phyloP scores from a whole-genome alignment of 2,113 vertebrate species.

The Ahaetulla prasina region DNA sequence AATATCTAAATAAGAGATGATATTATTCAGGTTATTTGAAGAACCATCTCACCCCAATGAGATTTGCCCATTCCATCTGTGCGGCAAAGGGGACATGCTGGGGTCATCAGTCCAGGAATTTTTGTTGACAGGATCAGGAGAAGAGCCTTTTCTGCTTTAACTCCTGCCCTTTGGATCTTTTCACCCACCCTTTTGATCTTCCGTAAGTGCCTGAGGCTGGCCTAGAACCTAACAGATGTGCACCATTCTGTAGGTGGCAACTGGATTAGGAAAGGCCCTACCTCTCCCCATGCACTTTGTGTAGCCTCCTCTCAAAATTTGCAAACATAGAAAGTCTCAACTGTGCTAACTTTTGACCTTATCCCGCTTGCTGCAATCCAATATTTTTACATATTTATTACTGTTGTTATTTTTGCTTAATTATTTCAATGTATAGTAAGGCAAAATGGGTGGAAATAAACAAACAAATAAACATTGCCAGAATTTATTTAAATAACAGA shows the following conservation, averaged over 20 bases:
- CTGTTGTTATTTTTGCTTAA: not conserved
- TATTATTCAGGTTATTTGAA: not conserved
- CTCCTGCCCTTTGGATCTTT: not conserved
- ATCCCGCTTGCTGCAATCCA: not conserved
- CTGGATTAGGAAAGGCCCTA: not conserved
- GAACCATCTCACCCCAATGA: not conserved
- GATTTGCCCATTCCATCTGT: too few species aligned
- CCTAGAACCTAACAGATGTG: not conserved
- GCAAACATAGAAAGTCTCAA: not conserved
- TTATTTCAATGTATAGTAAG: not conserved
- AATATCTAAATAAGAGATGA: not conserved
- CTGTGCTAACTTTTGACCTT: not conserved
- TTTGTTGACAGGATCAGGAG: not conserved
- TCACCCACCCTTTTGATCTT: not conserved
- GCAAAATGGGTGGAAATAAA: not conserved
- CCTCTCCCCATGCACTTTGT: not conserved
- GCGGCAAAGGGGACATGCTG: not conserved
- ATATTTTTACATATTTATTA: not conserved
- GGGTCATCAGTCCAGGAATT: not conserved
- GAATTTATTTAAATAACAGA: not conserved
- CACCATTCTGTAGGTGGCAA: not conserved
- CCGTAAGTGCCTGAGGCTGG: not conserved
- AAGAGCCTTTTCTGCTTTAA: not conserved
- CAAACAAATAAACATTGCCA: not conserved
- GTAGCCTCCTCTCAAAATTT: not conserved